Base-by-base conservation (phyloP, 2,888 invertebrate genomes). In the Microplitis deprimator region DNA sequence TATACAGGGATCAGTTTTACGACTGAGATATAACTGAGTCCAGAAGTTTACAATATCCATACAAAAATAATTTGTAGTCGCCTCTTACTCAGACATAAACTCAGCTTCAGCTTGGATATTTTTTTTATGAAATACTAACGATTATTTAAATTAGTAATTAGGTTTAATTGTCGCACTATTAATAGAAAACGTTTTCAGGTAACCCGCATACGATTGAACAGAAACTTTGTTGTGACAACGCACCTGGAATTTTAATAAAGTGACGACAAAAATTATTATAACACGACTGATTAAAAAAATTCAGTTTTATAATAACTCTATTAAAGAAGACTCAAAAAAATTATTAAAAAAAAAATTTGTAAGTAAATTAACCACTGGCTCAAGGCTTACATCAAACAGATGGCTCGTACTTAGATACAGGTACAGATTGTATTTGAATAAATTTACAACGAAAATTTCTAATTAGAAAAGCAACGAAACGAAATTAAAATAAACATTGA, bases 1-100 rank as follows among this genome's bases (percentile, higher is more conserved):
- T 90, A 89, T 90, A 89, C 89, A 89, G 88, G 89, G 89, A 89
- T 90, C 88, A 88, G 85, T 85, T 89, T 90, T 89, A 90, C 87
- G 89, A 89, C 84, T 82, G 80, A 79, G 77, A 81, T 83, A 85
- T 84, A 83, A 50, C 59, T 38, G 29, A 29, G 29, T 29, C 29
- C 29, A 29, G 29, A 29, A 29, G 29, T 29, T 29, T 16, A 59
- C 41, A 65, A 67, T 40, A 60, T 20, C 38, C 20, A 65, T 65
- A 77, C 65, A 60, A 73, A 16, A 71, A 50, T 61, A 6, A 20
- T 41, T 20, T 65, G 5, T 62, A 6, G 62, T 17, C 16, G 62
- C 29, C 29, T 29, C 4, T 29, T 29, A 29, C 29, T 29, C 29
- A 29, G 29, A 29, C 29, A 29, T 29, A 29, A 29, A 29, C 50